Evolutionary conservation across 2,113 vertebrate species (phyloP), one percentile per base, ranked within the genome.

Genomic region (Protomyctophum bolini): DNA sequence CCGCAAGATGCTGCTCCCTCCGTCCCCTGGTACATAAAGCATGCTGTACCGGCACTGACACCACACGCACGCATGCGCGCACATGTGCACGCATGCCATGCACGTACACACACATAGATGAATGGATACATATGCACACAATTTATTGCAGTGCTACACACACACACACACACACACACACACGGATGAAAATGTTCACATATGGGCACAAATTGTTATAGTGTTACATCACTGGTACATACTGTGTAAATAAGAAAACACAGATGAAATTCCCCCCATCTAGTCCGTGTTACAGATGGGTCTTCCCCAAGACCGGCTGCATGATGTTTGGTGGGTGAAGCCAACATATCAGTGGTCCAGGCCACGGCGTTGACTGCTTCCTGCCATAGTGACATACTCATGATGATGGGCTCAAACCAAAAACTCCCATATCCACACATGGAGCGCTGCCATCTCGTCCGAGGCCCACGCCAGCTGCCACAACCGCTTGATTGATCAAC

Each of bases 1-100:
- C 68, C 56, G 6, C 81, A 81, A 66, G 68, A 73, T 21, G 21
- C 56, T 70, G 68, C 62, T 73, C 47, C 33, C 62, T 73, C 47
- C 33, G 4, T 56, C 47, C 45, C 70, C 73, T 69, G 33, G 33
- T 41, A 33, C 46, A 69, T 58, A 28, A 78, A 71, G 47, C 58
- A 65, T n/a, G 56, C 59, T 70, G 28, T 41, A 59, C 14, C 2
- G 10, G 33, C 29, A 56, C 64, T 41, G 51, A 68, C 50, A 47
- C 3, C 5, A 6, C 33, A 41, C 33, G 33, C 33, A 41, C 33
- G 33, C 33, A 33, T n/a, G n/a, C 33, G 33, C 4, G 4, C 4
- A 33, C 33, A 33, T 33, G 33, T 33, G 33, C 33, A 33, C 33
- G 33, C 33, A 41, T 41, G 33, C 33, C 33, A 41, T 41, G 33